Percentiles rank a stretch among this genome's conserved stretches.
Conservation (phyloP, 1,140 invertebrate species). For the Fopius arisanus region DNA sequence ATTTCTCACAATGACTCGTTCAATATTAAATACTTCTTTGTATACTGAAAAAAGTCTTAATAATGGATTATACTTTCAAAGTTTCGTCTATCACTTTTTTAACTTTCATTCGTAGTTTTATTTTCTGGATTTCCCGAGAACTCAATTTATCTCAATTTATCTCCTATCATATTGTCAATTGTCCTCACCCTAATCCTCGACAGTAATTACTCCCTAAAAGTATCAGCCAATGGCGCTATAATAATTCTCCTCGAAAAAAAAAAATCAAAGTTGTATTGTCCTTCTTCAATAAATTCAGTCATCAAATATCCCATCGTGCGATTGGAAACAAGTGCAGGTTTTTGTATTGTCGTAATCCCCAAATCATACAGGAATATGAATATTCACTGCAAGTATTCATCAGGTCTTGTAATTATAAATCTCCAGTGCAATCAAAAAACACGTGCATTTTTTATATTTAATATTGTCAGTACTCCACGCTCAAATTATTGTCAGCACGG, state of each 20-base stretch:
- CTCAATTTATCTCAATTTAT: neutral
- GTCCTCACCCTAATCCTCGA: no score
- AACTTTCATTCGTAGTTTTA: neutral
- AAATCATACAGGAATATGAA: neutral
- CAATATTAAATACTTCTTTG: conserved; percentile 8
- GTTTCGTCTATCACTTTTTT: conserved; percentile 1
- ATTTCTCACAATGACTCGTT: neutral
- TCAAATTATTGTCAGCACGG: conserved; percentile 18
- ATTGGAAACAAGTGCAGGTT: conserved; percentile 27
- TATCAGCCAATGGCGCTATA: conserved; percentile 50
- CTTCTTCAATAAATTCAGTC: conserved; percentile 6
- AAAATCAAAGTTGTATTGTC: conserved; percentile 11
- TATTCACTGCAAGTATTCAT: neutral
- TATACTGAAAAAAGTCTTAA: neutral
- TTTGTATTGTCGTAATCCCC: neutral
- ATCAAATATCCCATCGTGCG: conserved; percentile 23
- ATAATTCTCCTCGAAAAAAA: conserved; percentile 13
- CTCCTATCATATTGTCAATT: neutral
- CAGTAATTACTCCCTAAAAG: conserved; percentile 52
- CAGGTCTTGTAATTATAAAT: neutral
- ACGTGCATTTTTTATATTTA: conserved; percentile 27
- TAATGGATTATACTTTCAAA: conserved; percentile 2
- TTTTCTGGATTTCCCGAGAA: neutral
- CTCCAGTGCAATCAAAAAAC: conserved; percentile 28
- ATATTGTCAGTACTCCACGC: conserved; percentile 2